Base-by-base conservation (phyloP, 2,797 vertebrate species). In the Amblyraja radiata region DNA sequence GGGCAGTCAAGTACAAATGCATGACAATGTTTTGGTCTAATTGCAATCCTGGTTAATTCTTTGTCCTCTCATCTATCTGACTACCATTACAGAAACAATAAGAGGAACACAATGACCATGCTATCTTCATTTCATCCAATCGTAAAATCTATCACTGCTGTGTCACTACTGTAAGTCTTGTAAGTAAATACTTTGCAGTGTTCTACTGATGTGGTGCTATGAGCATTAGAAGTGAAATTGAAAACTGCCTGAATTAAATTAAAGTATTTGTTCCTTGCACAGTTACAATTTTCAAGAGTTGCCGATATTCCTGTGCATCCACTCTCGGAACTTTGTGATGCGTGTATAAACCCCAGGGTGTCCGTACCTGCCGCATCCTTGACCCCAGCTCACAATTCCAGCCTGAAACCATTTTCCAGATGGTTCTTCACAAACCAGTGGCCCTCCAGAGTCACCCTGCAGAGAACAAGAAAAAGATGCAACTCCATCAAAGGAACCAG, bases 381-480 rank as follows among this genome's bases (percentile, higher is more conserved):
- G 95, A 80, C 96, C 96, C 96, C 96, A 97, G 95, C 96, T 97
- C 94, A 97, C 96, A 94, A 97, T 96, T 94, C 96, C 97, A 93
- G 96, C 94, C 68, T 97, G 96, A 94, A 97, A 97, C 97, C 96
- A 97, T 93, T 96, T 97, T 93, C 95, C 94, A 94, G 95, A 97
- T 80, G 93, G 93, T 94, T 96, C 96, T 93, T 94, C 95, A 94
- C 95, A 94, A 93, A 96, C 96, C 93, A 97, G 78, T 4, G 96
- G 96, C 78, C 97, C 97, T 21, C 97, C 96, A 93, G 97, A 97
- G 92, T 97, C 97, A 65, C 96, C 97, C 96, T 97, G 93, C 78
- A 90, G n/a, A 93, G 93, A 94, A 94, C 90, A 94, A 46, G 95
- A 90, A 94, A 73, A 91, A 84, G 39, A n/a, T 74, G 11, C 63